Evolutionary conservation across 2,797 vertebrate genomes (phyloP).

Genomic region (Acanthurus tractus): DNA sequence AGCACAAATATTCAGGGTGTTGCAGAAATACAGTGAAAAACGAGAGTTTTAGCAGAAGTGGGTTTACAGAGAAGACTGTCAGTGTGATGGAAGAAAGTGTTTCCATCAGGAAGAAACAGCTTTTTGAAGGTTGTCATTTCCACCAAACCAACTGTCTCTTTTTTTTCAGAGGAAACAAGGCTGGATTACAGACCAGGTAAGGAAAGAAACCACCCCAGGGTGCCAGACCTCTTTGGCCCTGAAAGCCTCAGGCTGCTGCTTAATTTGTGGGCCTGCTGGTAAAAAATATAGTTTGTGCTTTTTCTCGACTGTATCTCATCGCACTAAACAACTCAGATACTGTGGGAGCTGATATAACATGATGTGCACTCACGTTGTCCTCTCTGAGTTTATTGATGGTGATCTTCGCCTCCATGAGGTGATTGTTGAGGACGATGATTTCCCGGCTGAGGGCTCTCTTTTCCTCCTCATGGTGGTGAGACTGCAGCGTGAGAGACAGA

Average conservation of each 20-base stretch:
- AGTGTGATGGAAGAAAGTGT: slow-evolving; percentile 22
- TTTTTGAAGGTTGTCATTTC: slow-evolving; percentile 33
- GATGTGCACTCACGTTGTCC: slow-evolving; percentile 92
- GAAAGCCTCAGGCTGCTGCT: slow-evolving; percentile 5
- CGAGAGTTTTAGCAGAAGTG: slow-evolving; percentile 22
- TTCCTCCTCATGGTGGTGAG: slow-evolving; percentile 95
- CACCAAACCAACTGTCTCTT: slow-evolving; percentile 22
- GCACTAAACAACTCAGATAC: slow-evolving; percentile 9
- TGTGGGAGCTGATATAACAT: background rate
- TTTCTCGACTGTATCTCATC: background rate
- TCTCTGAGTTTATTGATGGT: slow-evolving; percentile 95
- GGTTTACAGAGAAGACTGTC: slow-evolving; percentile 31
- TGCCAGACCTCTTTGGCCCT: slow-evolving; percentile 8
- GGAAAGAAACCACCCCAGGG: background rate
- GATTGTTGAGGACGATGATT: slow-evolving; percentile 96
- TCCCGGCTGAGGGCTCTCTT: slow-evolving; percentile 94
- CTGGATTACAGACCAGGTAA: slow-evolving; percentile 24
- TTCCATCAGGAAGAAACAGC: background rate
- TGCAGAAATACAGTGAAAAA: slow-evolving; percentile 32
- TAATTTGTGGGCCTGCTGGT: slow-evolving; percentile 20
- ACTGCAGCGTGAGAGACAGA: slow-evolving; percentile 78
- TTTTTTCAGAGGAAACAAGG: background rate
- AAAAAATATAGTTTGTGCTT: slow-evolving; percentile 26
- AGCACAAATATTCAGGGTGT: slow-evolving; percentile 59
- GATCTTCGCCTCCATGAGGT: slow-evolving; percentile 97